phyloP scores from a whole-genome alignment of 2,797 vertebrate genomes.

The Acanthurus lineatus region DNA sequence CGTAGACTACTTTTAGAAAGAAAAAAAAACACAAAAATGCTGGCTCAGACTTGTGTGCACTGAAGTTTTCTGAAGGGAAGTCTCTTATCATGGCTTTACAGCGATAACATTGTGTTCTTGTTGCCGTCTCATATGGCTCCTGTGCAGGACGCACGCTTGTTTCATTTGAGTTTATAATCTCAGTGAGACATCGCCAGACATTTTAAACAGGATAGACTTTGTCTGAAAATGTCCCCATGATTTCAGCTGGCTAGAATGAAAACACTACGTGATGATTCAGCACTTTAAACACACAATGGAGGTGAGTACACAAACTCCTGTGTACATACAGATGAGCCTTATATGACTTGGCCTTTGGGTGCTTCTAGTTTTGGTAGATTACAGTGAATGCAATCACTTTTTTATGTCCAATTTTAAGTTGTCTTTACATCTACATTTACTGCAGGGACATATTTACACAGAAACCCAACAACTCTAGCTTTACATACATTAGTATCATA shows the following conservation, averaged over 20 bases:
- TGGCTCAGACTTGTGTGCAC: conserved; percentile 31
- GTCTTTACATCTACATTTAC: background rate
- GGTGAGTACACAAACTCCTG: background rate
- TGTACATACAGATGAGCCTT: background rate
- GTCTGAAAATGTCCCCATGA: conserved; percentile 45
- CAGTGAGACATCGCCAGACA: conserved; percentile 63
- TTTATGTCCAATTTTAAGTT: background rate
- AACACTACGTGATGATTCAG: conserved; percentile 38
- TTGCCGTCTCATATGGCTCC: conserved; percentile 7
- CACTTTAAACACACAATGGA: conserved; percentile 22
- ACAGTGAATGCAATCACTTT: background rate
- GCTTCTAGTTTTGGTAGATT: background rate
- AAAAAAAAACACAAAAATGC: conserved; percentile 10
- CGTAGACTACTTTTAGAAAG: conserved; percentile 17
- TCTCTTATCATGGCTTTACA: conserved; percentile 6
- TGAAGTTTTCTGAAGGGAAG: conserved; percentile 40
- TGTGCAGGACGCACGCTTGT: conserved; percentile 5
- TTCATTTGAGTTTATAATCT: conserved; percentile 52
- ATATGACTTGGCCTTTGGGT: background rate
- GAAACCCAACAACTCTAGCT: background rate
- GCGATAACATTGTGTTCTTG: conserved; percentile 63
- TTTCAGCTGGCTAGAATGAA: conserved; percentile 34
- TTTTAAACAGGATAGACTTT: conserved; percentile 38
- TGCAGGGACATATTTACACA: background rate
- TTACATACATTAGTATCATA: background rate